Percentiles rank a stretch among this genome's conserved stretches.
Conservation (phyloP, 2,888 invertebrate genomes). For the Torymus tubicola region DNA sequence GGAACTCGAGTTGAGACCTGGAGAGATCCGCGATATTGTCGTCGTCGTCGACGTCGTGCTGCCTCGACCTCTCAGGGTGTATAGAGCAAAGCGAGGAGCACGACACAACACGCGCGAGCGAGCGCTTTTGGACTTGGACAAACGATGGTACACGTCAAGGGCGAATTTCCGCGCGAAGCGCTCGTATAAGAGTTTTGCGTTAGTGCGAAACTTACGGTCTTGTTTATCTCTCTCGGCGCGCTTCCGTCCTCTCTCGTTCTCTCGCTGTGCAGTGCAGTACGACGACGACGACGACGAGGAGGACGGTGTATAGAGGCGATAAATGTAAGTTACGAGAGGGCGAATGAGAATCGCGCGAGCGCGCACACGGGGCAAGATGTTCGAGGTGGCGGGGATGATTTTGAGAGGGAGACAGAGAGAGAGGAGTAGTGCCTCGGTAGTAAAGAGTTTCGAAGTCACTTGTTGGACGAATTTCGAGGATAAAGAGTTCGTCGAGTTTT, state of each 20-base stretch:
- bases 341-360: conserved; percentile 1
- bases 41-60: conserved; percentile 1
- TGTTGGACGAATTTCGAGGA: no score
- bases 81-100: no score
- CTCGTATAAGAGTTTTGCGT: conserved; percentile 12
- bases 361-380: neutral
- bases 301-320: neutral
- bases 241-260: neutral
- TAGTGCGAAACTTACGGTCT: conserved; percentile 36
- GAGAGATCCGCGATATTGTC: conserved; percentile 37
- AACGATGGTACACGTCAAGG: conserved; percentile 12
- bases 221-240: conserved; percentile 18
- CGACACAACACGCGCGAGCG: no score
- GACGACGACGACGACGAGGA: no score
- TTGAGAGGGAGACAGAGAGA: neutral
- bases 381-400: neutral
- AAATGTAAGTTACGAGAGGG: conserved; percentile 3
- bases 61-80: no score
- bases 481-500: no score
- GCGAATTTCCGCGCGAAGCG: conserved; percentile 8
- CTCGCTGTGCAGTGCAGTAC: no score
- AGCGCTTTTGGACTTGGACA: neutral
- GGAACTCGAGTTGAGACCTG: conserved; percentile 3
- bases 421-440: no score
- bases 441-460: no score